A percentile compares a stretch with the other conserved stretches of the same genome.
Evolutionary conservation across 2,888 invertebrate genomes (phyloP).

Genomic region (Agrochola macilenta): DNA sequence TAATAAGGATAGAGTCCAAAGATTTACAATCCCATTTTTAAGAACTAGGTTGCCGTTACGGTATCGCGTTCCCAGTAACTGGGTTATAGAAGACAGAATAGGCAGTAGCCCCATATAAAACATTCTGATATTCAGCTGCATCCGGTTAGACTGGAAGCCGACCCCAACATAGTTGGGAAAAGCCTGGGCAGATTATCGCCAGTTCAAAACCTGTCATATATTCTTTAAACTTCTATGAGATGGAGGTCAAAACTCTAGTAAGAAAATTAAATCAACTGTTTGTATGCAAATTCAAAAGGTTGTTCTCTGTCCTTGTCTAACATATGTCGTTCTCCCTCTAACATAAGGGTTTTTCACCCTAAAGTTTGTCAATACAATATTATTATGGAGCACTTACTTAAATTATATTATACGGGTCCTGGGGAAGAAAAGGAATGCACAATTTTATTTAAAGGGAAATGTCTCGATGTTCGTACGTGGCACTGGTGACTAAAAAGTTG

Average conservation of each 20-base stretch:
- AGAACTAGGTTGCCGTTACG: no score
- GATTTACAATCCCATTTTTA: background rate
- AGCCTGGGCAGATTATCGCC: background rate
- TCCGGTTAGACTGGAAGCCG: background rate
- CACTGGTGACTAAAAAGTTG: no score
- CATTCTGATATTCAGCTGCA: background rate
- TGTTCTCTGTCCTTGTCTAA: slow-evolving; percentile 14
- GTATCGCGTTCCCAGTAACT: background rate
- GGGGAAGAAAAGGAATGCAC: background rate
- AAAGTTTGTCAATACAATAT: slow-evolving; percentile 48
- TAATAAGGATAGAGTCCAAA: background rate
- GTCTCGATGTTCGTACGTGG: no score
- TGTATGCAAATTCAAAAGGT: slow-evolving; percentile 36
- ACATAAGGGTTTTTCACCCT: slow-evolving; percentile 19
- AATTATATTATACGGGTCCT: slow-evolving; percentile 45
- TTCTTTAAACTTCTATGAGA: no score
- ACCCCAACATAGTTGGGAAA: background rate
- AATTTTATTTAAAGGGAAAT: background rate
- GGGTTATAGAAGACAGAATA: background rate
- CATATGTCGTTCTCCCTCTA: slow-evolving; percentile 21
- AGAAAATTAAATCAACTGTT: no score
- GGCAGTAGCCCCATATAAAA: background rate
- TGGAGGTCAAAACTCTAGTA: no score
- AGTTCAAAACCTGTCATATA: background rate
- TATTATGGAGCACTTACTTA: slow-evolving; percentile 39